Conservation (phyloP, 1,140 invertebrate genomes). For the Vanessa tameamea region DNA sequence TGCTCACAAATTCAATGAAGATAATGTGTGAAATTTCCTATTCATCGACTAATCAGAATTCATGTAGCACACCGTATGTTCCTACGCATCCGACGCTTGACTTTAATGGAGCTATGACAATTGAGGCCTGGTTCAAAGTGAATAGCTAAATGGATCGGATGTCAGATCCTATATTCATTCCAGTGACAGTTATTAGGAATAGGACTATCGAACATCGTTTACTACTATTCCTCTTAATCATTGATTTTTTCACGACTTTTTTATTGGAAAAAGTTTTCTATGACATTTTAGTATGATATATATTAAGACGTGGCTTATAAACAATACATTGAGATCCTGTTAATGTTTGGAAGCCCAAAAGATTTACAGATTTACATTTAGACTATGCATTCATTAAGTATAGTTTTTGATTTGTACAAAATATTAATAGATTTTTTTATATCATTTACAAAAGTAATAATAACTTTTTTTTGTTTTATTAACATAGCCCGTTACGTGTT, state of each 20-base stretch:
- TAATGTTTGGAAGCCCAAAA: too few relatives aligned
- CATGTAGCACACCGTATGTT: slow-evolving; percentile 25
- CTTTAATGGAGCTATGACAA: slow-evolving; percentile 35
- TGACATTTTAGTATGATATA: too few relatives aligned
- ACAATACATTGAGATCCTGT: too few relatives aligned
- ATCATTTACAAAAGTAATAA: neutral
- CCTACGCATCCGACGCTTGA: slow-evolving; percentile 31
- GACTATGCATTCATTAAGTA: too few relatives aligned
- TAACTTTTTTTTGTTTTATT: neutral
- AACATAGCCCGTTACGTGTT: slow-evolving; percentile 9
- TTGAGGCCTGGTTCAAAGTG: slow-evolving; percentile 19
- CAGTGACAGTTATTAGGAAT: slow-evolving; percentile 10
- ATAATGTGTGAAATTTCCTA: slow-evolving; percentile 10
- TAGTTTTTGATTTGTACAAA: too few relatives aligned
- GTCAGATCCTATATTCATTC: slow-evolving; percentile 21
- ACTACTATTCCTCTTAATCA: neutral
- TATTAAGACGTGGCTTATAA: too few relatives aligned
- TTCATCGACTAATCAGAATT: slow-evolving; percentile 31
- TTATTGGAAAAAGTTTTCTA: too few relatives aligned
- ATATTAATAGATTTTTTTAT: too few relatives aligned
- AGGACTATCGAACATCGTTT: slow-evolving; percentile 15
- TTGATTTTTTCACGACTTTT: neutral
- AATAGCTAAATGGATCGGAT: slow-evolving; percentile 30
- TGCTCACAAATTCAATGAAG: neutral
- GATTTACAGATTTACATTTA: too few relatives aligned